Percentiles rank a stretch among this genome's conserved stretches.
Conservation (phyloP, 2,888 invertebrate species). For the Nasonovia ribisnigri region DNA sequence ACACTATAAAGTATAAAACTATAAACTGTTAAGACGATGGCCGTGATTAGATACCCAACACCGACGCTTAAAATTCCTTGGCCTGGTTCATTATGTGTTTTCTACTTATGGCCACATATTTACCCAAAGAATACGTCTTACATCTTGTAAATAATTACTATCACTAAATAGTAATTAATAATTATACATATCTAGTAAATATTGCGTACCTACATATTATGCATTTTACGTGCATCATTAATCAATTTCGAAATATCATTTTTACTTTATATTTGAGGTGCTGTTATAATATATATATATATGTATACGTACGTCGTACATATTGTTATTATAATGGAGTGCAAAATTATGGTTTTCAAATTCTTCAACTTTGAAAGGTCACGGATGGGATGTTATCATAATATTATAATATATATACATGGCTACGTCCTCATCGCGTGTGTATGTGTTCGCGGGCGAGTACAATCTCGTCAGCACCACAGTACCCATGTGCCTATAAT, state of each 20-base stretch:
- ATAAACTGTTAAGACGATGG: not conserved
- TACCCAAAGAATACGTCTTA: slow-evolving; percentile 18
- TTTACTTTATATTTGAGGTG: not conserved
- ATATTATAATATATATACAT: not conserved
- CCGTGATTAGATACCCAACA: slow-evolving; percentile 10
- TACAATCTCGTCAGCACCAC: not conserved
- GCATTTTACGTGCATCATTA: not conserved
- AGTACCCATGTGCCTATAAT: not conserved
- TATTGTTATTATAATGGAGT: not conserved
- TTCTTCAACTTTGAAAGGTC: not conserved
- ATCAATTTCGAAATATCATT: not conserved
- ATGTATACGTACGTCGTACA: not conserved
- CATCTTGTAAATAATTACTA: slow-evolving; percentile 24
- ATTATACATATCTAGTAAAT: not conserved
- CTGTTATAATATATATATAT: not conserved
- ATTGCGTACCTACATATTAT: not conserved
- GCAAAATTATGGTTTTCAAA: not conserved
- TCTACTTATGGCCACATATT: not conserved
- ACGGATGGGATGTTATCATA: not conserved
- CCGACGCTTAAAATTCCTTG: slow-evolving; percentile 42
- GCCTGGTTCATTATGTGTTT: slow-evolving; percentile 25
- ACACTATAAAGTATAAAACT: no score
- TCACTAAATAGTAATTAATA: slow-evolving; percentile 44
- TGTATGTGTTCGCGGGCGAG: not conserved
- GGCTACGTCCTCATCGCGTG: not conserved